Evolutionary conservation across 2,888 invertebrate species (phyloP).

Genomic region (Orthosia gracilis): DNA sequence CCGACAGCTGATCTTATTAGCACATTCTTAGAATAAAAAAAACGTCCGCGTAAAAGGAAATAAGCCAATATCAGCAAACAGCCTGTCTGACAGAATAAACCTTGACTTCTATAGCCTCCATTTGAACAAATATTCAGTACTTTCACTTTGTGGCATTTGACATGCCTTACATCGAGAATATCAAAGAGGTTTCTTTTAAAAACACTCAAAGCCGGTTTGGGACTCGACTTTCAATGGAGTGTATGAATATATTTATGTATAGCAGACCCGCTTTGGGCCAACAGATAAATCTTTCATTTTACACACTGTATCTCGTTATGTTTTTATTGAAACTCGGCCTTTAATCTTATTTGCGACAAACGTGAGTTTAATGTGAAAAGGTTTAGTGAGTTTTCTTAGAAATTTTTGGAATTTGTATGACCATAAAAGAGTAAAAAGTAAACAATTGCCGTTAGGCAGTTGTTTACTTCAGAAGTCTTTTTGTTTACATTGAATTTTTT

Average conservation of each 20-base stretch:
- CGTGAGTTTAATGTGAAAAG: slow-evolving; percentile 50
- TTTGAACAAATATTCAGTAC: slow-evolving; percentile 57
- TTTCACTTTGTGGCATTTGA: slow-evolving; percentile 71
- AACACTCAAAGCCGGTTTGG: slow-evolving; percentile 80
- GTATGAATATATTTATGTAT: slow-evolving; percentile 85
- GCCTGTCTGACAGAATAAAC: slow-evolving; percentile 13
- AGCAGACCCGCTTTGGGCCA: slow-evolving; percentile 71
- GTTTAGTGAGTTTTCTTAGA: not conserved
- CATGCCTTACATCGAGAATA: slow-evolving; percentile 74
- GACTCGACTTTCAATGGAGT: slow-evolving; percentile 82
- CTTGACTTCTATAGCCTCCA: slow-evolving; percentile 19
- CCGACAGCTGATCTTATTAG: slow-evolving; percentile 4
- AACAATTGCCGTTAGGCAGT: too few species aligned
- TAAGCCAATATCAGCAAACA: slow-evolving; percentile 24
- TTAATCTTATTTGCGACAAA: slow-evolving; percentile 73
- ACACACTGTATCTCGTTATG: slow-evolving; percentile 81
- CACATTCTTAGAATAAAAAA: slow-evolving; percentile 15
- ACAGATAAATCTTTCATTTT: slow-evolving; percentile 86
- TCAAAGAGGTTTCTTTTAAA: slow-evolving; percentile 81
- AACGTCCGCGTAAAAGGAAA: not conserved
- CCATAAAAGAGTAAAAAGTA: too few species aligned
- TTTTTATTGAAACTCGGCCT: slow-evolving; percentile 80
- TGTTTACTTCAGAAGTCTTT: too few species aligned
- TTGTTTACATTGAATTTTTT: too few species aligned
- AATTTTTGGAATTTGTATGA: not conserved